Percentiles rank a stretch among this genome's conserved stretches.
These are phyloP conservation scores for Pinctada fucata DNA, from an alignment of 2,888 invertebrate species.

Conservation along the genomic window DNA sequence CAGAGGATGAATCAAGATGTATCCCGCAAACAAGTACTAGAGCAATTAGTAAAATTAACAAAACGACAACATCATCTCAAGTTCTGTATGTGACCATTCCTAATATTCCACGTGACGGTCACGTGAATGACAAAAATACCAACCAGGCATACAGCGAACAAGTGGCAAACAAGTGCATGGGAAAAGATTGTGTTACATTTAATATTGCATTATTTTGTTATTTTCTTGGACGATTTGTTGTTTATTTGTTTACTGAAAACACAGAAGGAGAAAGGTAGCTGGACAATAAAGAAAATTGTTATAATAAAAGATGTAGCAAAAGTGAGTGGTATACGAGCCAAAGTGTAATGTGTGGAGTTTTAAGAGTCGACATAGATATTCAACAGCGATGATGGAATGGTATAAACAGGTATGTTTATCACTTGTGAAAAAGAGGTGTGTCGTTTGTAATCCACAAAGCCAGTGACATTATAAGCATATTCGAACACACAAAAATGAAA, in stretches of 20 bases:
- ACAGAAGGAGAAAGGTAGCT: background rate
- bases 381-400: no score
- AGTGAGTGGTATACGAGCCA: no score
- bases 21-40: background rate
- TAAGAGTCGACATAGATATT: no score
- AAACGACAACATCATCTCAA: background rate
- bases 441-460: no score
- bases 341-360: no score
- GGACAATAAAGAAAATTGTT: no score
- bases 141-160: background rate
- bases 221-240: background rate
- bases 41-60: background rate
- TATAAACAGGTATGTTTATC: no score
- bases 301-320: no score
- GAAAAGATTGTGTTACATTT: background rate
- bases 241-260: background rate
- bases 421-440: no score
- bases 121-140: background rate
- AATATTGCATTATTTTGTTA: conserved; percentile 1
- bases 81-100: background rate
- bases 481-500: no score
- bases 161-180: background rate
- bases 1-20: background rate
- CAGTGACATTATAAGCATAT: no score
- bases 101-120: background rate